These are phyloP conservation scores for Hydrozoanthus gracilis DNA, from an alignment of 92 coral and sea anemone genomes.

Conservation along the genomic window DNA sequence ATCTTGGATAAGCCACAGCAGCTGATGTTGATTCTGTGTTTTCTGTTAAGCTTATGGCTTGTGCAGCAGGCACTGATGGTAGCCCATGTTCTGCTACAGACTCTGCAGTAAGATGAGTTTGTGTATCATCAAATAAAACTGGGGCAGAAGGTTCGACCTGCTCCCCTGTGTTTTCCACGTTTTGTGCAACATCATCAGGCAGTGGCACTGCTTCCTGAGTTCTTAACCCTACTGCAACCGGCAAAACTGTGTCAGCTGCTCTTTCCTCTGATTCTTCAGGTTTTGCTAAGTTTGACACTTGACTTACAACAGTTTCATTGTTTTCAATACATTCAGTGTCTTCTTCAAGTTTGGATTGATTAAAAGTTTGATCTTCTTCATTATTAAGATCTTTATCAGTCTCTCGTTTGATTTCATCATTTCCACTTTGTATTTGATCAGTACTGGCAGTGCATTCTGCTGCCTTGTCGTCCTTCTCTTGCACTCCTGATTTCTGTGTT, in stretches of 20 bases:
- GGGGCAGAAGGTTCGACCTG: conserved; percentile 28
- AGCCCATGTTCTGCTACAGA: background rate
- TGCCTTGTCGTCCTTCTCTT: background rate
- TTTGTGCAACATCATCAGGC: conserved; percentile 29
- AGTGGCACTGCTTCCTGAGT: conserved; percentile 3
- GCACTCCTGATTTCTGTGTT: background rate
- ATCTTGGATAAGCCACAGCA: conserved; percentile 15
- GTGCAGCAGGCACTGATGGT: background rate
- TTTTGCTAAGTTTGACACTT: background rate
- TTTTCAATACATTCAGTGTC: background rate
- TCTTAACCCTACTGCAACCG: background rate
- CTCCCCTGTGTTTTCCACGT: conserved; percentile 2
- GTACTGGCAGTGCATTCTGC: conserved; percentile 8
- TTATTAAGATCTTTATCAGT: background rate
- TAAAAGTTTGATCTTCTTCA: conserved; percentile 1
- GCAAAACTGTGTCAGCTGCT: background rate
- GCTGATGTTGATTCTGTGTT: background rate
- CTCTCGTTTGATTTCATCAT: background rate
- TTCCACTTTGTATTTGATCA: background rate
- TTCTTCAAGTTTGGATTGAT: background rate
- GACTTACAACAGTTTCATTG: background rate
- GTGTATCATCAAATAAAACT: background rate
- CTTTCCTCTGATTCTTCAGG: conserved; percentile 9
- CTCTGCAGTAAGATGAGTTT: background rate
- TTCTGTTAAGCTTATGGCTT: background rate